These are phyloP conservation scores for Toxostoma redivivum DNA, from an alignment of 2,113 vertebrate genomes.

Conservation along the genomic window DNA sequence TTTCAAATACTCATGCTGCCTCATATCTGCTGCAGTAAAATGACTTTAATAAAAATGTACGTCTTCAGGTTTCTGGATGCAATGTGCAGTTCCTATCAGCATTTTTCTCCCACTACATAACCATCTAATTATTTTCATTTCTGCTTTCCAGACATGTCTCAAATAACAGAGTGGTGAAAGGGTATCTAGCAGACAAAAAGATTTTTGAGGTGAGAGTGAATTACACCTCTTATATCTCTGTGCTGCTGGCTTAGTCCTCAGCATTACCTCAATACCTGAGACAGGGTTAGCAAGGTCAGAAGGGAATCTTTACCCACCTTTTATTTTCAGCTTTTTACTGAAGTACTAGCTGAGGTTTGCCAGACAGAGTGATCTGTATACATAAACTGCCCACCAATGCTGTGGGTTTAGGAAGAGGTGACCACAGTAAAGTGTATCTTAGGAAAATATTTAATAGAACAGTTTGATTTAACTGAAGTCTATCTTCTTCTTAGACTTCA, in stretches of 20 bases:
- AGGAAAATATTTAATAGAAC: neutral
- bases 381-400: neutral
- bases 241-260: neutral
- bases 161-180: neutral
- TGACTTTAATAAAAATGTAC: neutral
- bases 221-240: neutral
- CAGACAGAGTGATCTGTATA: neutral
- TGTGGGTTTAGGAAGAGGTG: neutral
- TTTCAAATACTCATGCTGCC: neutral
- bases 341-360: neutral
- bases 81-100: neutral
- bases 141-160: neutral
- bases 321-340: neutral
- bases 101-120: neutral
- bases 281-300: neutral
- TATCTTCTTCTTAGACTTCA: neutral
- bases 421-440: neutral
- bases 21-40: neutral
- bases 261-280: neutral
- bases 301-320: neutral
- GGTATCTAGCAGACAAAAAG: neutral
- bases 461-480: neutral
- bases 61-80: neutral
- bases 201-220: neutral
- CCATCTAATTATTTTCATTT: neutral